phyloP scores from a whole-genome alignment of 2,113 vertebrate genomes.

The Dinomys branickii region DNA sequence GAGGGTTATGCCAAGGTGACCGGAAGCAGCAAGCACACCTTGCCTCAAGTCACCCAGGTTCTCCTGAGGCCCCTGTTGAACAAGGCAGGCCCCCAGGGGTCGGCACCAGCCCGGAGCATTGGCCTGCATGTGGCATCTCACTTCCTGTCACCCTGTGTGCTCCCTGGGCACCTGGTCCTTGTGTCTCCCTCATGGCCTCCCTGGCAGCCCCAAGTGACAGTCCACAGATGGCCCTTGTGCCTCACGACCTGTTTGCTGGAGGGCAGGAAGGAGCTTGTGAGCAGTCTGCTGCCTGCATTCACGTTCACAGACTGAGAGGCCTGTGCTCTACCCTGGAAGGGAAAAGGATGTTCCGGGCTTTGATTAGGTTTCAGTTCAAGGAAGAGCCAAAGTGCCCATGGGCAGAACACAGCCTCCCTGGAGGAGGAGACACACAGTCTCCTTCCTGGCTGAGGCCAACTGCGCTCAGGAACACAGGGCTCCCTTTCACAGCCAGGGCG shows the following conservation, averaged over 20 bases:
- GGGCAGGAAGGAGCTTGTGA: not conserved
- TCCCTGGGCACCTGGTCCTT: not conserved
- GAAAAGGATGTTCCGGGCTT: not conserved
- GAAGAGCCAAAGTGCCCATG: not conserved
- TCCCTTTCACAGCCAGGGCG: not conserved
- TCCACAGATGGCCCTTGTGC: not conserved
- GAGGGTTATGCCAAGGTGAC: not conserved
- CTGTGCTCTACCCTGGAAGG: not conserved
- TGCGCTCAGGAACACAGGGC: not conserved
- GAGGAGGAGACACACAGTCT: not conserved
- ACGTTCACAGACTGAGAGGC: not conserved
- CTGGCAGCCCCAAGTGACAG: not conserved
- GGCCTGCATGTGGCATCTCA: not conserved
- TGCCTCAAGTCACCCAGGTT: not conserved
- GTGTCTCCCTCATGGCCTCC: not conserved
- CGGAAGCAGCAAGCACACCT: not conserved
- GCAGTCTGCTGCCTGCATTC: not conserved
- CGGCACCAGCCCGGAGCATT: accelerated
- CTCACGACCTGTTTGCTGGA: not conserved
- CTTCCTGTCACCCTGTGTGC: not conserved
- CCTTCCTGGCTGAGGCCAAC: not conserved
- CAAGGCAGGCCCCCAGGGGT: not conserved
- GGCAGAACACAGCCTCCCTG: not conserved
- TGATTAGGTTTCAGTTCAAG: constrained; percentile 40
- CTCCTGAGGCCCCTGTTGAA: not conserved